Conservation (phyloP, 2,888 invertebrate genomes). For the Orthosia cruda region DNA sequence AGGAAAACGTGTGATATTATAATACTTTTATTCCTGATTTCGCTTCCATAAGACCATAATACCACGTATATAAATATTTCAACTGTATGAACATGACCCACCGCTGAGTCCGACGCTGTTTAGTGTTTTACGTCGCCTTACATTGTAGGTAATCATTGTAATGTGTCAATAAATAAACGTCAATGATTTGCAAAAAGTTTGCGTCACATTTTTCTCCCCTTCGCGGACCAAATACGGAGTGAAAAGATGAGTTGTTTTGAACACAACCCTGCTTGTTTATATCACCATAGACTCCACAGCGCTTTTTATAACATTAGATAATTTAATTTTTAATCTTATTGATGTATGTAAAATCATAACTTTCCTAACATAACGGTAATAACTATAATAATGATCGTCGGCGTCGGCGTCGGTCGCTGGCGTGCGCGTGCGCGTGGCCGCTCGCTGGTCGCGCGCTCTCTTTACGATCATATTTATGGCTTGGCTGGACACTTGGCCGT, state of each 20-base stretch:
- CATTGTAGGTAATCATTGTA: slow-evolving; percentile 42
- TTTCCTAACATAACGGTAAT: slow-evolving; percentile 25
- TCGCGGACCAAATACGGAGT: neutral
- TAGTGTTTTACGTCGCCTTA: slow-evolving; percentile 38
- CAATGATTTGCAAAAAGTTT: slow-evolving; percentile 21
- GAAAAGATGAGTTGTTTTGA: neutral
- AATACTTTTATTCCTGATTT: slow-evolving; percentile 9
- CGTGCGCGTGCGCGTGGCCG: slow-evolving; percentile 21
- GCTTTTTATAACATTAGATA: neutral
- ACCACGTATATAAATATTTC: slow-evolving; percentile 26
- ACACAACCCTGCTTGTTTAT: neutral
- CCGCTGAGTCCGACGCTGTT: slow-evolving; percentile 24
- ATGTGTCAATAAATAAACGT: slow-evolving; percentile 50
- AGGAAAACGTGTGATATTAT: slow-evolving; percentile 6
- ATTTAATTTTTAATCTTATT: neutral
- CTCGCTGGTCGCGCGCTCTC: slow-evolving; percentile 59
- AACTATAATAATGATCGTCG: neutral
- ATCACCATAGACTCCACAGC: neutral
- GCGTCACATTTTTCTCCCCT: slow-evolving; percentile 1
- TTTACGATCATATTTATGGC: slow-evolving; percentile 90
- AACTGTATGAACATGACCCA: slow-evolving; percentile 30
- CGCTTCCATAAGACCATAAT: slow-evolving; percentile 5
- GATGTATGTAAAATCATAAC: slow-evolving; percentile 8
- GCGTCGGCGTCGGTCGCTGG: neutral
- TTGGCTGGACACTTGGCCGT: slow-evolving; percentile 88